Percentiles rank a stretch among this genome's conserved stretches.
phyloP scores from a whole-genome alignment of 2,797 vertebrate genomes.

The Spinibarbus caldwelli region DNA sequence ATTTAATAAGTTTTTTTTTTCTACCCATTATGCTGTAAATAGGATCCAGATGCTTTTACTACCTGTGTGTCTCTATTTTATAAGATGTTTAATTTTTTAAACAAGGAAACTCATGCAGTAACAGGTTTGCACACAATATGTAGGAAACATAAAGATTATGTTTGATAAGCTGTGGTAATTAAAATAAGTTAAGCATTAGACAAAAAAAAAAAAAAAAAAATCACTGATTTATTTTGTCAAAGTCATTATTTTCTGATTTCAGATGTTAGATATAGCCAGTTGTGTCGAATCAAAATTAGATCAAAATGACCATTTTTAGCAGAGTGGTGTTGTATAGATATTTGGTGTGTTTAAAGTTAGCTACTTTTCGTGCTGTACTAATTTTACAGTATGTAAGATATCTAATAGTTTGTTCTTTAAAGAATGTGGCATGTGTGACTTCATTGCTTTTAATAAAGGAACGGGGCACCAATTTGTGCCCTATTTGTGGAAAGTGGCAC shows the following conservation, averaged over 20 bases:
- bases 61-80: neutral
- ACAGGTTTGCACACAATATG: neutral
- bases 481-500: slow-evolving; percentile 2
- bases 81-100: neutral
- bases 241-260: neutral
- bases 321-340: too few relatives aligned
- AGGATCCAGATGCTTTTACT: neutral
- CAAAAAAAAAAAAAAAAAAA: too few relatives aligned
- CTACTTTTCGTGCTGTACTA: neutral
- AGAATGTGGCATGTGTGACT: neutral
- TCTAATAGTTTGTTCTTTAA: neutral
- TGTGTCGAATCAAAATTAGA: too few relatives aligned
- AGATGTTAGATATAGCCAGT: too few relatives aligned
- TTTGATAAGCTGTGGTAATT: too few relatives aligned
- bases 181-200: too few relatives aligned
- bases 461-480: neutral
- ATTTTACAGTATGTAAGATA: neutral
- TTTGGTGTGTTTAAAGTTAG: neutral
- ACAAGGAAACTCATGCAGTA: neutral
- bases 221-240: too few relatives aligned
- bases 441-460: neutral
- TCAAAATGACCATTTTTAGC: too few relatives aligned
- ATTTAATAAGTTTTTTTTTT: neutral
- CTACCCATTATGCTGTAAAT: neutral
- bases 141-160: too few relatives aligned